A percentile compares a stretch with the other conserved stretches of the same genome.
phyloP scores from a whole-genome alignment of 2,113 vertebrate genomes.

The Vidua chalybeata region DNA sequence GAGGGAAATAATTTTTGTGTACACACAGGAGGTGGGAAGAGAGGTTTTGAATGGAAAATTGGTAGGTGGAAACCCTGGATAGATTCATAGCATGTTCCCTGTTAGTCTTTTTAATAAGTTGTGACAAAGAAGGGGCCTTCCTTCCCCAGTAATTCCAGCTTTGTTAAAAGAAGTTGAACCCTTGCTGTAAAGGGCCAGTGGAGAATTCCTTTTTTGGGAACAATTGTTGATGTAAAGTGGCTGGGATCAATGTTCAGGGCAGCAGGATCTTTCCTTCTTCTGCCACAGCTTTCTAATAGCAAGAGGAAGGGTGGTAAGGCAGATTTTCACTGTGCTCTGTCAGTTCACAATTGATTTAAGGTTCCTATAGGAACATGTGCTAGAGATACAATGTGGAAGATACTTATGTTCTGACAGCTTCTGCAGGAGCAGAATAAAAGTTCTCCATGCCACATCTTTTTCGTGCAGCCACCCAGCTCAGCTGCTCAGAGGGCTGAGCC shows the following conservation, averaged over 20 bases:
- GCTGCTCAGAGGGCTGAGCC: background rate
- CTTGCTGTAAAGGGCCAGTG: background rate
- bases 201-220: slow-evolving; percentile 20
- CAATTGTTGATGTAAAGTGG: background rate
- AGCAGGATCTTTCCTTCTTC: background rate
- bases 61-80: background rate
- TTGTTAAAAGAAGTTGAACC: background rate
- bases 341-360: slow-evolving; percentile 33
- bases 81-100: background rate
- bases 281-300: background rate
- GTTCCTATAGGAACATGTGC: background rate
- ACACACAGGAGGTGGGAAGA: background rate
- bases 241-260: background rate
- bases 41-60: background rate
- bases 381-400: background rate
- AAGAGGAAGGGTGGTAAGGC: background rate
- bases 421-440: slow-evolving; percentile 8
- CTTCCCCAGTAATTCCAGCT: background rate
- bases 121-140: background rate
- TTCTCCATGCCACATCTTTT: background rate
- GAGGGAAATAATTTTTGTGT: background rate
- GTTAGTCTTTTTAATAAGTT: background rate
- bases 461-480: background rate
- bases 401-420: slow-evolving; percentile 1
- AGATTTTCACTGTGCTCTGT: background rate